Evolutionary conservation across 1,140 invertebrate genomes (phyloP), one percentile per base, ranked within the genome.

Genomic region (Stenopsyche tienmushanensis): DNA sequence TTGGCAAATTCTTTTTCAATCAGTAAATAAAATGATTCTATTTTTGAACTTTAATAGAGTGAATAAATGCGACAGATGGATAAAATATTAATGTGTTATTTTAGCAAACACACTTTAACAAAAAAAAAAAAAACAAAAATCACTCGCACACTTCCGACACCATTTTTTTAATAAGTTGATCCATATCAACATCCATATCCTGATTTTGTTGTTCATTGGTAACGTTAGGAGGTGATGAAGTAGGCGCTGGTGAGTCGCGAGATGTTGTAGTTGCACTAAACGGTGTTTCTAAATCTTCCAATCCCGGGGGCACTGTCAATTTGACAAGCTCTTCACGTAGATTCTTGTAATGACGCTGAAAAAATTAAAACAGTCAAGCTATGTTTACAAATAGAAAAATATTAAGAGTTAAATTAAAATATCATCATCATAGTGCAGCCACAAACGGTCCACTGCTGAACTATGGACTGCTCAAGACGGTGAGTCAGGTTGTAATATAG

Each of bases 251-350:
- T 23, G 76, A 49, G 75, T 71, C 7, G 72, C 77, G 15, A 71
- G 81, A 64, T 71, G 78, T 55, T 71, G 80, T 66, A 71, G 84
- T 74, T 71, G 84, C 74, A 80, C 76, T 77, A 68, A 84, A 81
- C 9, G 86, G 85, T 65, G 85, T 84, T 65, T 84, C 85, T 64
- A 89, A 76, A 70, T 89, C 88, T 71, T 89, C 88, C 15, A 92
- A 77, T 2, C 88, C 88, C 44, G 84, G 78, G 2, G 90, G 90
- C 8, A 88, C 86, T 72, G 88, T 86, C 72, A 94, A 78, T 80
- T 91, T 92, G 20, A 86, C 84, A 66, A 93, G 77, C 77, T 92
- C 90, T 76, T 91, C 89, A 65, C 89, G 85, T 65, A 93, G 77
- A 72, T 89, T 86, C 66, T 87, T 87, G 76, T 90, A 93, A 74